Base-by-base conservation (phyloP, 1,140 invertebrate species). In the Delia radicum region DNA sequence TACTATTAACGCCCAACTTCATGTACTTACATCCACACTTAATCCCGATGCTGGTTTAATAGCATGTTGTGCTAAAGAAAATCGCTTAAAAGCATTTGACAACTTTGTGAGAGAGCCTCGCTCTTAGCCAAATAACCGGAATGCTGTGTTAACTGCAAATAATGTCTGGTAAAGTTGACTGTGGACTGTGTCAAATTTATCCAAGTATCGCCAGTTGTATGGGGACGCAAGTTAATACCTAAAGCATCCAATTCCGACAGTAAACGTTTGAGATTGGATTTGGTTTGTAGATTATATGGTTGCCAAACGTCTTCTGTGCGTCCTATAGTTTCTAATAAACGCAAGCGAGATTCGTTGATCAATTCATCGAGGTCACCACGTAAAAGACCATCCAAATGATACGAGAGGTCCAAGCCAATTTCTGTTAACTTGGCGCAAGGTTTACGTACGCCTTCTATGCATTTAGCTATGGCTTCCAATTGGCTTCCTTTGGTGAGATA, bases 401-500 rank as follows among this genome's bases (percentile, higher is more conserved):
- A 97, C 65, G 91, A 90, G 31, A 98, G 87, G 81, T 90, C 89
- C 74, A 90, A 80, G 24, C 89, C 89, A 80, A 90, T 90, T 78
- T 90, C 88, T 76, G 87, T 89, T 55, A 90, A 89, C 65, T 93
- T 90, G 67, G 91, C 88, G 81, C 94, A 95, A 69, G 95, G 93
- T 79, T 89, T 89, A 77, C 94, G 89, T 33, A 96, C 90, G 79
- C 91, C 90, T 61, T 91, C 89, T 55, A 98, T 93, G 88, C 96
- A 97, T 83, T 97, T 95, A 13, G 96, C 92, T 65, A 98, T 89
- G 3, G 92, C 92, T 65, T 93, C 92, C 74, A 98, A 84, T 5
- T 92, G 91, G 73, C 94, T 92, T 87, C 98, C 95, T 15, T 96
- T 94, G 79, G 94, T 94, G 85, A 99, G 97, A 21, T 98, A 93